These are phyloP conservation scores for Sternarchorhynchus goeldii DNA, from an alignment of 2,797 vertebrate genomes.

Conservation along the genomic window DNA sequence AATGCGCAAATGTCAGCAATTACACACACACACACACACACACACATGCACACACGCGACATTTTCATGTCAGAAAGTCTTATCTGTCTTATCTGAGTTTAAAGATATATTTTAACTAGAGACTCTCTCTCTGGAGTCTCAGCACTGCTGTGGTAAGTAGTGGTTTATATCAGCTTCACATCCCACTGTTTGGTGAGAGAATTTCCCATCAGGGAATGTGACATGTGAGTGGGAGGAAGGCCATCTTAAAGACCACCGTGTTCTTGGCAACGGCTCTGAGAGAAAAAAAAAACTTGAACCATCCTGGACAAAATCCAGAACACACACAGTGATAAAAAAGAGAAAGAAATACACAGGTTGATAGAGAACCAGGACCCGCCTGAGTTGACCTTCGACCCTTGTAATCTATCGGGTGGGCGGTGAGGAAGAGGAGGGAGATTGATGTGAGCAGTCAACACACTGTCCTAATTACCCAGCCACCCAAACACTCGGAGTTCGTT, in stretches of 20 bases:
- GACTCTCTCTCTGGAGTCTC: slow-evolving; percentile 1
- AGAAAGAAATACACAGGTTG: not conserved
- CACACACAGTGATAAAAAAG: not conserved
- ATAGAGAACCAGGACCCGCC: not conserved
- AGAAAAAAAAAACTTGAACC: not conserved
- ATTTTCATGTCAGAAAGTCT: slow-evolving; percentile 1
- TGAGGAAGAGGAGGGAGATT: slow-evolving; percentile 5
- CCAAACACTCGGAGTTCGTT: slow-evolving; percentile 70
- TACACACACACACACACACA: slow-evolving; percentile 57
- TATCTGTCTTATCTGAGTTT: slow-evolving; percentile 7
- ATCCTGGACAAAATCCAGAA: not conserved
- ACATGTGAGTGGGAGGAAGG: no score
- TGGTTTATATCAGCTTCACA: not conserved
- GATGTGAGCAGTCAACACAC: slow-evolving; percentile 59
- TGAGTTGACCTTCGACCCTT: not conserved
- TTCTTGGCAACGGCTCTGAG: not conserved
- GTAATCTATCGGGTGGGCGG: not conserved
- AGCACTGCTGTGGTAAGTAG: no score
- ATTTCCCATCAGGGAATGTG: no score
- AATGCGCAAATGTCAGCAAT: slow-evolving; percentile 72
- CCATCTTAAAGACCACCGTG: not conserved
- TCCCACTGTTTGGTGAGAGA: not conserved
- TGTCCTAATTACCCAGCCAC: slow-evolving; percentile 78
- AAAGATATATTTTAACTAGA: slow-evolving; percentile 32
- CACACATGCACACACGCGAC: slow-evolving; percentile 42